phyloP scores from a whole-genome alignment of 2,797 vertebrate genomes.

The Bovichtus variegatus region DNA sequence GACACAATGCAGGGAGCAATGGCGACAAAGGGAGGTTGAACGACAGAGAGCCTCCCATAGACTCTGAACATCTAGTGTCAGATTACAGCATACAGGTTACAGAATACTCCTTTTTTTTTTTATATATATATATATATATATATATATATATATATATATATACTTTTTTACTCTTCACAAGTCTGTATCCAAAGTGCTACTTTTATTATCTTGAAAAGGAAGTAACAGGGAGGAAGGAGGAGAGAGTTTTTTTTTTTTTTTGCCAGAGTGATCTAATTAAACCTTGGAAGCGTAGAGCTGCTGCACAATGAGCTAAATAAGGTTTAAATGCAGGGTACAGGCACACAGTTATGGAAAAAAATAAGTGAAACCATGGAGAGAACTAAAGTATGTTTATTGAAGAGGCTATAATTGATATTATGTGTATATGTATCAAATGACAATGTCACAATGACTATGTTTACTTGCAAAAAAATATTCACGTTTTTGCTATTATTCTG shows the following conservation, averaged over 20 bases:
- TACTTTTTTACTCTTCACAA: not conserved
- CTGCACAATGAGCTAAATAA: slow-evolving; percentile 22
- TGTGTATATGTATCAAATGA: too few relatives aligned
- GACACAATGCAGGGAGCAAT: slow-evolving; percentile 46
- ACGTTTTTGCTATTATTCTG: too few relatives aligned
- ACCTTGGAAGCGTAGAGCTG: not conserved
- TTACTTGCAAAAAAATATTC: too few relatives aligned
- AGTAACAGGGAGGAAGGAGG: not conserved
- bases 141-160: too few relatives aligned
- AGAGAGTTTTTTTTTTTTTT: slow-evolving; percentile 4
- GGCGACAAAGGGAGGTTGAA: slow-evolving; percentile 4
- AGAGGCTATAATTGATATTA: too few relatives aligned
- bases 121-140: too few relatives aligned
- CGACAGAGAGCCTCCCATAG: not conserved
- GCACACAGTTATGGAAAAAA: not conserved
- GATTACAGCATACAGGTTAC: slow-evolving; percentile 34
- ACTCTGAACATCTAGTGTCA: slow-evolving; percentile 12
- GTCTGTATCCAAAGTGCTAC: slow-evolving; percentile 16
- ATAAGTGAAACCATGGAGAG: not conserved
- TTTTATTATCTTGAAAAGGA: slow-evolving; percentile 40
- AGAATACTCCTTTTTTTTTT: slow-evolving; percentile 15
- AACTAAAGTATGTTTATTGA: too few relatives aligned
- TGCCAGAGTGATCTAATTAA: slow-evolving; percentile 7
- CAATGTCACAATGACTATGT: too few relatives aligned
- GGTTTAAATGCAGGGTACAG: not conserved